Conservation (phyloP, 2,113 vertebrate genomes). For the Phyllopteryx taeniolatus region DNA sequence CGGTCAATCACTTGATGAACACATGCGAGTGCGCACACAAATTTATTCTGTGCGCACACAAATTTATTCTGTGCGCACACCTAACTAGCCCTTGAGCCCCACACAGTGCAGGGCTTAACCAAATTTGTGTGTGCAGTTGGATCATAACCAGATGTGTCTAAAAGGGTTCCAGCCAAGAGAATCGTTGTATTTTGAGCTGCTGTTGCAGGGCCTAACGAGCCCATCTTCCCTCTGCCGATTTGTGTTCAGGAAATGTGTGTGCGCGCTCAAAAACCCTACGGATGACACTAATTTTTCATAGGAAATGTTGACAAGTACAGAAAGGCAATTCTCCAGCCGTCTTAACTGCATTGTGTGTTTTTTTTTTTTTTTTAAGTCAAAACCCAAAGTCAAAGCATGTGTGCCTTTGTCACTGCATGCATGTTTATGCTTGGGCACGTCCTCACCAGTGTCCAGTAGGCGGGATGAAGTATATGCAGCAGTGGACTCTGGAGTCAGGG, state of each 20-base stretch:
- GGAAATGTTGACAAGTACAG: constrained; percentile 8
- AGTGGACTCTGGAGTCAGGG: constrained; percentile 89
- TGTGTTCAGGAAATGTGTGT: constrained; percentile 28
- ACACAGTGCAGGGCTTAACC: constrained; percentile 21
- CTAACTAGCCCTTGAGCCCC: constrained; percentile 8
- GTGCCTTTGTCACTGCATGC: background rate
- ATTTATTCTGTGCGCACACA: constrained; percentile 16
- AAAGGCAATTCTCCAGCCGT: background rate
- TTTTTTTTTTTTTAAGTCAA: background rate
- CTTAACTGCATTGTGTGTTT: background rate
- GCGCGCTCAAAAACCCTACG: constrained; percentile 4
- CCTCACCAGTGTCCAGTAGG: constrained; percentile 90
- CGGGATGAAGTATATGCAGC: constrained; percentile 96
- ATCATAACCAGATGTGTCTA: constrained; percentile 62
- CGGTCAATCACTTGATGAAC: constrained; percentile 23
- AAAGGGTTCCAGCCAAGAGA: constrained; percentile 27
- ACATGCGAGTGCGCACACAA: constrained; percentile 16
- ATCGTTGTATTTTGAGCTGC: constrained; percentile 29
- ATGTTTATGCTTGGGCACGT: background rate
- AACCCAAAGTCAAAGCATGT: background rate
- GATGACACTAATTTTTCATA: constrained; percentile 7
- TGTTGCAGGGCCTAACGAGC: constrained; percentile 20
- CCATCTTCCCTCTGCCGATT: constrained; percentile 19
- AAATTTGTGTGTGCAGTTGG: constrained; percentile 5
- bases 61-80: constrained; percentile 16